These are phyloP conservation scores for Tragelaphus scriptus DNA, from an alignment of 2,113 vertebrate species.

Conservation along the genomic window DNA sequence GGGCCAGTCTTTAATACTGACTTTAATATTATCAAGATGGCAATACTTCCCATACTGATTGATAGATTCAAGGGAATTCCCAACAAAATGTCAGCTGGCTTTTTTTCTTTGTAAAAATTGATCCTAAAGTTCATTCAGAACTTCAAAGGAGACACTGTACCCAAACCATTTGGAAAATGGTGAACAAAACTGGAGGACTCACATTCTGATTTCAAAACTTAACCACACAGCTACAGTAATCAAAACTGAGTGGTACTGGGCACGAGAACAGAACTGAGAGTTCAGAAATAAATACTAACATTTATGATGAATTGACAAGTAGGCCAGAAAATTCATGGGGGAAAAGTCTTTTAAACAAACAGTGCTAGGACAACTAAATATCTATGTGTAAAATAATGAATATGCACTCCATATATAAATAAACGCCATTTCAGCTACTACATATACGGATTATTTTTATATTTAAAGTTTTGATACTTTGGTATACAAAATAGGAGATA, in stretches of 20 bases:
- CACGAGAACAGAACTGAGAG: background rate
- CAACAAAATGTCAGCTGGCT: background rate
- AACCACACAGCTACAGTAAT: background rate
- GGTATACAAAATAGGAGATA: background rate
- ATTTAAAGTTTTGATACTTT: background rate
- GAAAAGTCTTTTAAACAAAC: background rate
- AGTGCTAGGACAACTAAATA: background rate
- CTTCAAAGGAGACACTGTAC: background rate
- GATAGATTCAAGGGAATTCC: background rate
- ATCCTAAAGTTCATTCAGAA: background rate
- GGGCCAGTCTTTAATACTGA: background rate
- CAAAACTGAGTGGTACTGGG: background rate
- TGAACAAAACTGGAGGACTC: background rate
- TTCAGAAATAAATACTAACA: background rate
- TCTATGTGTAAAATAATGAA: background rate
- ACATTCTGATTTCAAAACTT: background rate
- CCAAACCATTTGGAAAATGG: background rate
- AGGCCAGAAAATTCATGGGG: background rate
- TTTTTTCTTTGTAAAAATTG: background rate
- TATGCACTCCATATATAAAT: background rate
- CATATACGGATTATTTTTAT: background rate
- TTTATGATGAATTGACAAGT: background rate
- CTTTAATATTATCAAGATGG: background rate
- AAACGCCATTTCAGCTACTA: background rate
- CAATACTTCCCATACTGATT: background rate